Percentiles rank a stretch among this genome's conserved stretches.
These are phyloP conservation scores for Grallaria varia DNA, from an alignment of 2,113 vertebrate genomes.

Conservation along the genomic window DNA sequence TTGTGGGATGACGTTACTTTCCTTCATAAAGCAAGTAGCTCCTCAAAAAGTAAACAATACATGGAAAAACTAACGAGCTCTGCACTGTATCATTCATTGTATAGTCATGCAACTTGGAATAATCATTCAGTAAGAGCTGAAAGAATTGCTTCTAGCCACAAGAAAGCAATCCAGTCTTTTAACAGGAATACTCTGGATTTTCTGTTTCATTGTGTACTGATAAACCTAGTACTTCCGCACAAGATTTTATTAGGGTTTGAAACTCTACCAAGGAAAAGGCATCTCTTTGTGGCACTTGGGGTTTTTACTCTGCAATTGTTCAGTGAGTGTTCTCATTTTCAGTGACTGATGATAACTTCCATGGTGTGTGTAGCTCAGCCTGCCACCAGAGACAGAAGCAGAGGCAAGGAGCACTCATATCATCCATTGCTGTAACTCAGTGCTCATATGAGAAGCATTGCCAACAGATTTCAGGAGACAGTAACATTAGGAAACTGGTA, in stretches of 20 bases:
- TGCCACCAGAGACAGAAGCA: neutral
- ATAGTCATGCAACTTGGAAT: neutral
- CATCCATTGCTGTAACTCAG: neutral
- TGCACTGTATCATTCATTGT: neutral
- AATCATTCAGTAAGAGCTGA: neutral
- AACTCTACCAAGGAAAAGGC: neutral
- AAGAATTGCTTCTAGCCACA: neutral
- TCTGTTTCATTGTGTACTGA: neutral
- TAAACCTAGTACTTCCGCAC: neutral
- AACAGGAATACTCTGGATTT: neutral
- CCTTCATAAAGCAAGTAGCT: neutral
- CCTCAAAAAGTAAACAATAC: neutral
- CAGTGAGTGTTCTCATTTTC: neutral
- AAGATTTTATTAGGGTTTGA: neutral
- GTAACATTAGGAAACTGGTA: neutral
- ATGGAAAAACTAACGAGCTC: neutral
- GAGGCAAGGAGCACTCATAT: neutral
- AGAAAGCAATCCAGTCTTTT: neutral
- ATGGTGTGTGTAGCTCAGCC: slow-evolving; percentile 16
- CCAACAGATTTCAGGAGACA: neutral
- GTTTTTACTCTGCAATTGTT: neutral
- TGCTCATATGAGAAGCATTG: neutral
- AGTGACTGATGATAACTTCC: slow-evolving; percentile 16
- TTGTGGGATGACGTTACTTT: neutral
- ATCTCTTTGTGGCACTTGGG: neutral